Conservation (phyloP, 1,140 invertebrate species). For the Aleiodes sp. region DNA sequence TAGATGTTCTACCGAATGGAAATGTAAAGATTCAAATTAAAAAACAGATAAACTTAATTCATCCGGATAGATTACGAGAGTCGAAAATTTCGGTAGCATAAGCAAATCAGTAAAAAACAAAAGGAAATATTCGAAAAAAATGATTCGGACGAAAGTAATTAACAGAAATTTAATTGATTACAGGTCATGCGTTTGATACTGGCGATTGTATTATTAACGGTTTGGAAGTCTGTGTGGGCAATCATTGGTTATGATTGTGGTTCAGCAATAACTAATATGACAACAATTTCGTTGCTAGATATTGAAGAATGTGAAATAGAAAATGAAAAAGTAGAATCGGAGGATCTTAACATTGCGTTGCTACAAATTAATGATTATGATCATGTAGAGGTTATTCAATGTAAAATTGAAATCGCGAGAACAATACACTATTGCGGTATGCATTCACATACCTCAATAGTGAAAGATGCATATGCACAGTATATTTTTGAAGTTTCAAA, state of each 20-base stretch:
- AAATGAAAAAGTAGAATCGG: background rate
- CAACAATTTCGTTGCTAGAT: background rate
- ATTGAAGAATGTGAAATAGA: conserved; percentile 16
- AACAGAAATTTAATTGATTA: background rate
- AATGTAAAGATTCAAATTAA: background rate
- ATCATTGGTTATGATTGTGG: background rate
- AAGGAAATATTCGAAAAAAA: too few species aligned
- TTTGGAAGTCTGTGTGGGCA: background rate
- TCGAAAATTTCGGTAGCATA: too few species aligned
- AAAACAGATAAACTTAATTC: background rate
- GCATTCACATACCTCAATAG: conserved; percentile 23
- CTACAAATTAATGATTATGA: background rate
- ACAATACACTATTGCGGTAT: conserved; percentile 20
- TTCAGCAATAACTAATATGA: background rate
- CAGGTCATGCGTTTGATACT: background rate
- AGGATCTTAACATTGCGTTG: background rate
- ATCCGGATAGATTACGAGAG: background rate
- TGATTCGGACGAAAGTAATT: background rate
- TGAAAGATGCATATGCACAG: conserved; percentile 11
- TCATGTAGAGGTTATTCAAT: background rate
- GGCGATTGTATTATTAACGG: background rate
- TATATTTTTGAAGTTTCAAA: background rate
- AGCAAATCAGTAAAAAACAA: too few species aligned
- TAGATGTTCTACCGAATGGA: background rate
- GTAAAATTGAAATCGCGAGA: conserved; percentile 7